Base-by-base conservation (phyloP, 2,888 invertebrate species). In the Xanthia icteritia region DNA sequence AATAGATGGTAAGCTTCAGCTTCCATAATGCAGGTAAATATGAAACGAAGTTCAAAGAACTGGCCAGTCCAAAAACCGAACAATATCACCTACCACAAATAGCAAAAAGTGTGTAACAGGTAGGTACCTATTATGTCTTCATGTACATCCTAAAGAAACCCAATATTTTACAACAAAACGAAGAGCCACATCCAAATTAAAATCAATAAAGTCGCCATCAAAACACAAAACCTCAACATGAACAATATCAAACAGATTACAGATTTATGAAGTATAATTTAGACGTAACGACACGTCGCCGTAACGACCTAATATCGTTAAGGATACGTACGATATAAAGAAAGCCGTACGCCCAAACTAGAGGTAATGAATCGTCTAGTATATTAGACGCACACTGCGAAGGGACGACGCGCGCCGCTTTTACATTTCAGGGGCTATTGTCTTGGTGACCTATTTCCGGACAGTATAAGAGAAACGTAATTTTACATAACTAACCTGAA, bases 371-470 rank as follows among this genome's bases (percentile, higher is more conserved):
- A 92, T 93, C 89, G 92, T 91, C 92, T 91, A 90, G 87, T 88
- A 89, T 91, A 92, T 91, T 90, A 91, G 81, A 80, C 73, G 76
- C 85, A 72, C 79, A 72, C 84, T 67, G 65, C 64, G 76, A 39
- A 69, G 73, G 86, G 84, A 87, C 86, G 89, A 89, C 87, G 88
- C 88, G 91, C 89, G 80, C 82, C 82, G 81, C 90, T 91, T 91
- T 90, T 79, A 78, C 79, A 82, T 85, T 84, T 66, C 91, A 89
- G 87, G 90, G 91, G 92, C 91, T 92, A 93, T 95, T 95, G 95
- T 95, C 94, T 93, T 88, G 89, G 90, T 94, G 95, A 95, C 95
- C 95, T 92, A 95, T 92, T 94, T 95, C 91, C 93, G 89, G 82
- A 81, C 86, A 89, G 90, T 89, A 89, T 88, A 88, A 89, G 86